Evolutionary conservation across 2,113 vertebrate species (phyloP), one percentile per base, ranked within the genome.

Genomic region (Callipepla squamata): DNA sequence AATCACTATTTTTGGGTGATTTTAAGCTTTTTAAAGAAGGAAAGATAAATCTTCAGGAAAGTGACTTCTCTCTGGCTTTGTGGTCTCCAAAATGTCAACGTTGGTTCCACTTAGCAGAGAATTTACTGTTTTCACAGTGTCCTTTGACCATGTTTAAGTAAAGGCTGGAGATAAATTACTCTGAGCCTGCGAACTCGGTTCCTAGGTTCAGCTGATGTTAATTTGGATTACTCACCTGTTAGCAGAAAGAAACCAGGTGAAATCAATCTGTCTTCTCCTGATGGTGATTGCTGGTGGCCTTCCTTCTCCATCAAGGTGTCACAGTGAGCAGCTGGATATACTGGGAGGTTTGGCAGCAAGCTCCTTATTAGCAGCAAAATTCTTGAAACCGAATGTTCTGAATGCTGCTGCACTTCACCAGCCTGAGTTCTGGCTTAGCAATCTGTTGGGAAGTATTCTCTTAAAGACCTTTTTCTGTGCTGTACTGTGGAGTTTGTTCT

Each of bases 191-290:
- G 40, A 40, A 40, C 40, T 40, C 12, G 4, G 40, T 40, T 40
- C 40, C 40, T 40, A 40, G 40, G 40, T 40, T 40, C 68, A 74
- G 59, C 36, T 93, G 50, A n/a, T 91, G 36, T 13, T 80, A 88
- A 34, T 80, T 87, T 57, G 75, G 77, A 55, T 81, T 95, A 81
- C 36, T 87, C n/a, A 61, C 17, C 22, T 0, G 6, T 38, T n/a
- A 66, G 25, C 44, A 87, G 75, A 72, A 87, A 78, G 61, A 80
- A 87, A 83, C 34, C 36, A 90, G 73, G 57, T 85, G 77, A 85
- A 75, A 95, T 89, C 87, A 86, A 95, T 90, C 58, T 76, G 44
- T 80, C 44, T 90, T 58, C 61, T 85, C 73, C 28, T 44, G 67
- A 14, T 66, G 34, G 28, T 3, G 17, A 32, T 53, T 80, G 59